Evolutionary conservation across 2,888 invertebrate species (phyloP), one percentile per base, ranked within the genome.

Genomic region (Belgica antarctica): DNA sequence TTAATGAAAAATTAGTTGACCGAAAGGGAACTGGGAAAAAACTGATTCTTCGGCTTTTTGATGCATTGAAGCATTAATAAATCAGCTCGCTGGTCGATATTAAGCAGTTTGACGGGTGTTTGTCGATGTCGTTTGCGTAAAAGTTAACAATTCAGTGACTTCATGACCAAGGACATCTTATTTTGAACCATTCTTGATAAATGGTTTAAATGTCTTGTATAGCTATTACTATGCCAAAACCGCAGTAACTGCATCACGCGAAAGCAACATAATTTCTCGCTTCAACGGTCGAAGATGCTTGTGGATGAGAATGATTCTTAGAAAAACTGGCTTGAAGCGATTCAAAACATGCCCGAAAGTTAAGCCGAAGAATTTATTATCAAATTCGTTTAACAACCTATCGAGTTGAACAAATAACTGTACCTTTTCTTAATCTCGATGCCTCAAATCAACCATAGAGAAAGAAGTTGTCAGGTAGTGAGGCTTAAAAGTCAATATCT

Each of bases 341-440:
- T 7, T 31, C 31, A 31, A 31, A 31, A 31, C 10, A 31, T 31
- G 4, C 10, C 31, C 31, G 31, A 31, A 10, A 31, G 10, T 31
- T 31, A 31, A 31, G 10, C 10, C 59, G 10, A 27, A 15, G 27
- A 59, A 59, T 59, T 59, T 19, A 59, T 25, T 59, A 59, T 59
- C 59, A 59, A 19, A 52, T 17, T 52, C 52, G 22, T 59, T 59
- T 22, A 1, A n/a, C n/a, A 59, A 24, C 3, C 19, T 12, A 15
- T 59, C 25, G 12, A 52, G n/a, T 19, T 52, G 22, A 52, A 52
- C n/a, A 52, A 52, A 65, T 65, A 65, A 65, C 65, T 65, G 65
- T 65, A 65, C 65, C 65, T 65, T n/a, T n/a, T 34, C 47, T 65
- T 65, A 65, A 65, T 65, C 65, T 65, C 65, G n/a, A 12, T 8